These are phyloP conservation scores for Arrhopalites spinosus DNA, from an alignment of 2,888 invertebrate species.

Conservation along the genomic window DNA sequence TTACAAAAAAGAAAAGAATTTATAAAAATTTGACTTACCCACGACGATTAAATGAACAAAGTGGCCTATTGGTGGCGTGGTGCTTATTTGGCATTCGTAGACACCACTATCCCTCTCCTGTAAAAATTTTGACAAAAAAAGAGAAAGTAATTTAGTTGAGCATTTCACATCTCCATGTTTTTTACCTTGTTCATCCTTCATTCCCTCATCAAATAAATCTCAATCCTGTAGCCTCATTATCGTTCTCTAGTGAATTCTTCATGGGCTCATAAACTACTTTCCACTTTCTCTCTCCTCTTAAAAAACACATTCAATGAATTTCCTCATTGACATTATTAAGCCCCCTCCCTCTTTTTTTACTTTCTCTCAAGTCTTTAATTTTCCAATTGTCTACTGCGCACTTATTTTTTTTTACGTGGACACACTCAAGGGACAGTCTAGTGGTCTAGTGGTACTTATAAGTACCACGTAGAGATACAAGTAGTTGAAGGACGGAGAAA, in stretches of 20 bases:
- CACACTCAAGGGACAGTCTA: too few relatives aligned
- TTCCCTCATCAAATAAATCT: too few relatives aligned
- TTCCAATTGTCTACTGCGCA: neutral
- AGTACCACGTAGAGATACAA: too few relatives aligned
- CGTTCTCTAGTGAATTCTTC: constrained; percentile 16
- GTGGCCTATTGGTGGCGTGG: constrained; percentile 90
- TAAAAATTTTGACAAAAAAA: constrained; percentile 15
- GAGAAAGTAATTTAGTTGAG: neutral
- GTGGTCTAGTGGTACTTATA: too few relatives aligned
- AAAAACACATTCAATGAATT: too few relatives aligned
- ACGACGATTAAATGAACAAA: constrained; percentile 88
- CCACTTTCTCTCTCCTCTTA: too few relatives aligned
- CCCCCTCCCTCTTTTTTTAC: neutral
- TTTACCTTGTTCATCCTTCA: too few relatives aligned
- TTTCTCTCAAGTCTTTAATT: neutral
- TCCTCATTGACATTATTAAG: too few relatives aligned
- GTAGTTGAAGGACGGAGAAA: too few relatives aligned
- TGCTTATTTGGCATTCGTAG: constrained; percentile 93
- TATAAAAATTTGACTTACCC: constrained; percentile 69
- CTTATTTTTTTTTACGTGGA: neutral
- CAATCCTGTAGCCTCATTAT: constrained; percentile 1
- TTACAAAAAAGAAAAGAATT: neutral
- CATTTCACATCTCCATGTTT: neutral
- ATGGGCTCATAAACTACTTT: constrained; percentile 1
- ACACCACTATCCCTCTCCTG: constrained; percentile 87